Evolutionary conservation across 1,140 invertebrate genomes (phyloP).

Genomic region (Idris sp.): DNA sequence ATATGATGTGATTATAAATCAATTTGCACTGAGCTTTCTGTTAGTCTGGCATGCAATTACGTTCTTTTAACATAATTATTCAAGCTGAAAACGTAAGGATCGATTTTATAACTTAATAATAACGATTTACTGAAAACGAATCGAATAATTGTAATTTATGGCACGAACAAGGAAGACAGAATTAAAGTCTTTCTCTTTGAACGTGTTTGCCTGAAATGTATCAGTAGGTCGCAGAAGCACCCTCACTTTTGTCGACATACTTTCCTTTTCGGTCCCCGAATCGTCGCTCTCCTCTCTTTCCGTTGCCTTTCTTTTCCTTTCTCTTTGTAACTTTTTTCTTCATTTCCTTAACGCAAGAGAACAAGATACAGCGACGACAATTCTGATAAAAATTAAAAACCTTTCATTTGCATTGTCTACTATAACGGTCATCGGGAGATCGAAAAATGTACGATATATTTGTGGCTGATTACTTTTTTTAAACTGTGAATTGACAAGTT

Average conservation of each 20-base stretch:
- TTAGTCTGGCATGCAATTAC: not conserved
- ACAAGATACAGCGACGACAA: slow-evolving; percentile 23
- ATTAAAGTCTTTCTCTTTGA: slow-evolving; percentile 54
- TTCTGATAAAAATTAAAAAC: slow-evolving; percentile 32
- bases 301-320: slow-evolving; percentile 62
- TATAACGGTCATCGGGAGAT: slow-evolving; percentile 21
- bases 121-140: slow-evolving; percentile 25
- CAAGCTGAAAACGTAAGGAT: slow-evolving; percentile 7
- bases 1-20: not conserved
- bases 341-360: slow-evolving; percentile 40
- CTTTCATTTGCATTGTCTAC: slow-evolving; percentile 42
- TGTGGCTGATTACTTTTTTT: slow-evolving; percentile 7
- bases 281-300: slow-evolving; percentile 49
- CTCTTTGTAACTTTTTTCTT: slow-evolving; percentile 60
- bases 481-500: not conserved
- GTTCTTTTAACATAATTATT: not conserved
- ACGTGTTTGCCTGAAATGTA: slow-evolving; percentile 67
- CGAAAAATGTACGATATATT: slow-evolving; percentile 15
- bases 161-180: slow-evolving; percentile 45
- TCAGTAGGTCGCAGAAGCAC: slow-evolving; percentile 72
- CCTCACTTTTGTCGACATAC: slow-evolving; percentile 71
- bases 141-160: slow-evolving; percentile 48
- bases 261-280: slow-evolving; percentile 68
- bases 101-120: slow-evolving; percentile 28
- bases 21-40: not conserved